Conservation (phyloP, 2,797 vertebrate genomes). For the Melanotaenia nigrans region DNA sequence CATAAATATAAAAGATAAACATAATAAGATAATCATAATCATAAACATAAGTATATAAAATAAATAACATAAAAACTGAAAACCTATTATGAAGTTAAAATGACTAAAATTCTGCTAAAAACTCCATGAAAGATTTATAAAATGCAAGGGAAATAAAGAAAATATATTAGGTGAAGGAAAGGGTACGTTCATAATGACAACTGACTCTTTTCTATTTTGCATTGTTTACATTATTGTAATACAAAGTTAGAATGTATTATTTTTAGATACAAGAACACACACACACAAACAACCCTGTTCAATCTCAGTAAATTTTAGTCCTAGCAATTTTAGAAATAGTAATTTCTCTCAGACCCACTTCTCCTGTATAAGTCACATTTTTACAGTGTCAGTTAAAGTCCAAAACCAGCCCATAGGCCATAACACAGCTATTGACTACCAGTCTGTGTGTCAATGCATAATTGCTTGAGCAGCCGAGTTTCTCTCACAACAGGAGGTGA, state of each 20-base stretch:
- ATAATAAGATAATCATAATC: neutral
- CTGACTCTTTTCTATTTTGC: neutral
- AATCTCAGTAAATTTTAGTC: neutral
- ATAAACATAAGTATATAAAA: neutral
- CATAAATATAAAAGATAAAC: neutral
- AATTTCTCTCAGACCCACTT: neutral
- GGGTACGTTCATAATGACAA: neutral
- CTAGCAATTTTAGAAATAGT: neutral
- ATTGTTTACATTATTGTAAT: neutral
- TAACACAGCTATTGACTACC: conserved; percentile 64
- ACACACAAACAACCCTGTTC: neutral
- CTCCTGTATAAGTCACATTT: conserved; percentile 5
- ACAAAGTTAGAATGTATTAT: neutral
- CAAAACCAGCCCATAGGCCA: conserved; percentile 57
- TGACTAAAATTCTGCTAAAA: too few species aligned
- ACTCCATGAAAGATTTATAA: too few species aligned
- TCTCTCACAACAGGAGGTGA: conserved; percentile 61
- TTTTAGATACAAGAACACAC: neutral
- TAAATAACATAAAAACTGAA: neutral
- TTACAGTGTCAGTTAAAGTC: conserved; percentile 35
- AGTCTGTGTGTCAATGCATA: conserved; percentile 66
- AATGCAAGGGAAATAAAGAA: neutral
- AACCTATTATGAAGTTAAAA: neutral
- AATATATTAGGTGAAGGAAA: neutral
- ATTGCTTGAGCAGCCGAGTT: conserved; percentile 58